Conservation (phyloP, 2,888 invertebrate species). For the Xylota segnis region DNA sequence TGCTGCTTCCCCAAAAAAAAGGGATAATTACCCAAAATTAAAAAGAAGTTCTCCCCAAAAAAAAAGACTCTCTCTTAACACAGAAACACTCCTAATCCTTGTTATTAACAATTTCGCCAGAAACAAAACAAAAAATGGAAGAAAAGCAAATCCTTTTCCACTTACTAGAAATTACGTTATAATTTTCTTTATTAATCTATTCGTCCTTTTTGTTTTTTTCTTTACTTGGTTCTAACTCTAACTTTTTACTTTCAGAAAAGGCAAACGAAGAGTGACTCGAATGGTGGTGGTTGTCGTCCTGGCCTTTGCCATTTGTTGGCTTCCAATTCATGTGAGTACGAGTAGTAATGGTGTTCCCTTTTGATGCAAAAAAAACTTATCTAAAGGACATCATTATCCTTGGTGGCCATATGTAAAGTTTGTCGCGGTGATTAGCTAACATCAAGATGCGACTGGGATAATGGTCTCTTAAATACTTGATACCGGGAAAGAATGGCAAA, state of each 20-base stretch:
- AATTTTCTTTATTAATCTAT: constrained; percentile 47
- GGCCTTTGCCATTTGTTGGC: constrained; percentile 97
- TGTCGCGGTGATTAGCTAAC: constrained; percentile 9
- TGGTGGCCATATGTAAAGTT: background rate
- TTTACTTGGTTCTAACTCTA: background rate
- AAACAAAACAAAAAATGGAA: constrained; percentile 34
- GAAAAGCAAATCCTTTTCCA: constrained; percentile 41
- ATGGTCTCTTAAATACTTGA: constrained; percentile 12
- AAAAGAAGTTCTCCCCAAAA: background rate
- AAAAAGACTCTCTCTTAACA: background rate
- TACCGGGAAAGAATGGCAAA: background rate
- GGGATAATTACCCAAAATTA: constrained; percentile 39
- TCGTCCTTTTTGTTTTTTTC: constrained; percentile 22
- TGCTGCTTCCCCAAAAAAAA: background rate
- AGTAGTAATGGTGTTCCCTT: constrained; percentile 9
- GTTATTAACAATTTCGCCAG: constrained; percentile 58
- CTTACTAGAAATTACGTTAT: constrained; percentile 26
- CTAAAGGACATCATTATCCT: too few species aligned
- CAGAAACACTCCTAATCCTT: constrained; percentile 34
- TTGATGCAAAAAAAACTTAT: background rate
- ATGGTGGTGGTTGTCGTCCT: constrained; percentile 96
- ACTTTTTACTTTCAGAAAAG: constrained; percentile 87
- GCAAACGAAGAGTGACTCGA: constrained; percentile 94
- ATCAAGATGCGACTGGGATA: constrained; percentile 1
- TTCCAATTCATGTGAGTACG: constrained; percentile 93